Conservation (phyloP, 2,797 vertebrate species). For the Pelochelys cantorii region DNA sequence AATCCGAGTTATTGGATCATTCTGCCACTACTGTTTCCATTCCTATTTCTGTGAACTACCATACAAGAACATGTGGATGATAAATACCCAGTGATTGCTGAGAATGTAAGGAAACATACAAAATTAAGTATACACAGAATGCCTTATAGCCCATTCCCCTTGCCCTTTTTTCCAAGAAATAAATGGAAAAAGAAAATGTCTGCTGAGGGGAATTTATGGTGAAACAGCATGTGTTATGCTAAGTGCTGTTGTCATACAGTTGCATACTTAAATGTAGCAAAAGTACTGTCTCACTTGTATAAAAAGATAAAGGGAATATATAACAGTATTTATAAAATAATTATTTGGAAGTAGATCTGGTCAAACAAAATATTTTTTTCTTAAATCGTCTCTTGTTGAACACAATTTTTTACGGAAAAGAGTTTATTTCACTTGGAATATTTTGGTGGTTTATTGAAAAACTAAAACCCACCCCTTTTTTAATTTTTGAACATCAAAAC, state of each 20-base stretch:
- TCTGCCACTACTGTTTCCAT: not conserved
- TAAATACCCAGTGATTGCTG: not conserved
- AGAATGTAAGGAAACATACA: conserved; percentile 13
- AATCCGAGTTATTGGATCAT: not conserved
- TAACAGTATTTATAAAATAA: not conserved
- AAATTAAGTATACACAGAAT: conserved; percentile 56
- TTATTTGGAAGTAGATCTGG: not conserved
- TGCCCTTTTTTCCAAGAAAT: conserved; percentile 42
- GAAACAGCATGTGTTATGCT: not conserved
- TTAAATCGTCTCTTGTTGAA: not conserved
- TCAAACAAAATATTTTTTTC: not conserved
- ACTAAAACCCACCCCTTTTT: too few species aligned
- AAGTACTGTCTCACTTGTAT: not conserved
- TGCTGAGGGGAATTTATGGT: conserved; percentile 37
- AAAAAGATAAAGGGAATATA: not conserved
- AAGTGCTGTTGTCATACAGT: not conserved
- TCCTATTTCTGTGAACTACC: not conserved
- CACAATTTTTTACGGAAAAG: not conserved
- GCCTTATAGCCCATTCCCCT: conserved; percentile 40
- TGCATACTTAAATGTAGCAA: not conserved
- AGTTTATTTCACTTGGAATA: not conserved
- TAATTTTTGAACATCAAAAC: too few species aligned
- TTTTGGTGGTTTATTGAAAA: not conserved
- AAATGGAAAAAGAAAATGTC: conserved; percentile 42
- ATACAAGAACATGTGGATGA: not conserved